Percentiles rank a stretch among this genome's conserved stretches.
These are phyloP conservation scores for Ormyrus nitidulus DNA, from an alignment of 2,888 invertebrate species.

Conservation along the genomic window DNA sequence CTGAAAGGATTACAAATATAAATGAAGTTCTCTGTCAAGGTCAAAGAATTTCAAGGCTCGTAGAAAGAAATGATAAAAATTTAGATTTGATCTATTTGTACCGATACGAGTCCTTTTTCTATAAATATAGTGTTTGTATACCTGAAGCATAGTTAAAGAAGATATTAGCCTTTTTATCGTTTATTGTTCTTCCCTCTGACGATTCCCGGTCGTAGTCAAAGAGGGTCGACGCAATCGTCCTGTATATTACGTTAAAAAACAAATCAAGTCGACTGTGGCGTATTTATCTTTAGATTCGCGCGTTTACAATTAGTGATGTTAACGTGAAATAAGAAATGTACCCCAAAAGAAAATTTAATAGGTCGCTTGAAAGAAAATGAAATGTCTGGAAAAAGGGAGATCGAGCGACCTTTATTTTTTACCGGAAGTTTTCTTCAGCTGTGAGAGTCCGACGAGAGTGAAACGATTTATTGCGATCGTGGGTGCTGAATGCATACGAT, in stretches of 20 bases:
- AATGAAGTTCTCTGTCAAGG: neutral
- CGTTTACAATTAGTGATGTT: constrained; percentile 28
- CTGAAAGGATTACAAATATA: constrained; percentile 2
- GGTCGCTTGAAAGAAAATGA: neutral
- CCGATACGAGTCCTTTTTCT: constrained; percentile 8
- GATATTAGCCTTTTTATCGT: constrained; percentile 32
- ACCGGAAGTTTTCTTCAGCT: constrained; percentile 41
- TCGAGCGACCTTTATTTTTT: constrained; percentile 47
- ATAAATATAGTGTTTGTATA: constrained; percentile 19
- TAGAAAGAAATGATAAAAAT: constrained; percentile 1
- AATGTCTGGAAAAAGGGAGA: neutral
- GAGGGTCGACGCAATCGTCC: neutral
- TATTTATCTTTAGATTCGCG: constrained; percentile 11
- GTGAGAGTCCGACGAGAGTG: constrained; percentile 4
- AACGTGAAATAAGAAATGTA: constrained; percentile 1
- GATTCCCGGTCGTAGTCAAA: constrained; percentile 6
- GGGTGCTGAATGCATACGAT: constrained; percentile 15
- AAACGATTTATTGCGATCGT: constrained; percentile 1
- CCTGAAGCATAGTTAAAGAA: constrained; percentile 15
- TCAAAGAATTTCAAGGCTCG: constrained; percentile 5
- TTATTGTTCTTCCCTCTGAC: constrained; percentile 3
- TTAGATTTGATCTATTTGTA: constrained; percentile 25
- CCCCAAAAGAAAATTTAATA: constrained; percentile 11
- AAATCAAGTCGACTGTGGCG: neutral
- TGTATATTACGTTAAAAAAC: constrained; percentile 16